Percentiles rank a stretch among this genome's conserved stretches.
phyloP scores from a whole-genome alignment of 2,888 invertebrate genomes.

The Melanophora roralis region DNA sequence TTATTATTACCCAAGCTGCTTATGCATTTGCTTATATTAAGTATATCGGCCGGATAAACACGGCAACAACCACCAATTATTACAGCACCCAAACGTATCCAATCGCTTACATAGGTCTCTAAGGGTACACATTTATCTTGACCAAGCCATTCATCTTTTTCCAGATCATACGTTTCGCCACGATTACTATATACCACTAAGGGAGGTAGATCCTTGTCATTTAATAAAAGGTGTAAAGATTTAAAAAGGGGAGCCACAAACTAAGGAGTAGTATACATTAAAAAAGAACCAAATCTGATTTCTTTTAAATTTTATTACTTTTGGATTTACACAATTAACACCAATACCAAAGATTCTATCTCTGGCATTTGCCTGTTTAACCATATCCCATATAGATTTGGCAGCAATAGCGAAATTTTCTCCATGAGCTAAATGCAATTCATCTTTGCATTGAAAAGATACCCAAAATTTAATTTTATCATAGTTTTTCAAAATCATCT shows the following conservation, averaged over 20 bases:
- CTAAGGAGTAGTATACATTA: constrained; percentile 60
- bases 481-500: constrained; percentile 84
- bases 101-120: constrained; percentile 84
- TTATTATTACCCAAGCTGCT: constrained; percentile 66
- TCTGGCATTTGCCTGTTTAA: constrained; percentile 79
- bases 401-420: constrained; percentile 87
- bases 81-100: constrained; percentile 87
- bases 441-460: constrained; percentile 85
- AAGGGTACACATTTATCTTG: constrained; percentile 83
- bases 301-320: constrained; percentile 52
- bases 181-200: constrained; percentile 95
- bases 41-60: constrained; percentile 88
- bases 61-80: constrained; percentile 96
- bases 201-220: constrained; percentile 81
- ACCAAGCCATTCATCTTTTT: constrained; percentile 80
- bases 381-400: constrained; percentile 80
- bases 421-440: constrained; percentile 83
- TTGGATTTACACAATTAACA: constrained; percentile 89
- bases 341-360: constrained; percentile 88
- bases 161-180: constrained; percentile 78
- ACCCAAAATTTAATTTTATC: constrained; percentile 89
- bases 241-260: constrained; percentile 81
- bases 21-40: constrained; percentile 80
- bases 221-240: constrained; percentile 76
- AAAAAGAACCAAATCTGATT: not conserved